A percentile compares a stretch with the other conserved stretches of the same genome.
Evolutionary conservation across 2,113 vertebrate species (phyloP).

Genomic region (Actenoides lindsayi): DNA sequence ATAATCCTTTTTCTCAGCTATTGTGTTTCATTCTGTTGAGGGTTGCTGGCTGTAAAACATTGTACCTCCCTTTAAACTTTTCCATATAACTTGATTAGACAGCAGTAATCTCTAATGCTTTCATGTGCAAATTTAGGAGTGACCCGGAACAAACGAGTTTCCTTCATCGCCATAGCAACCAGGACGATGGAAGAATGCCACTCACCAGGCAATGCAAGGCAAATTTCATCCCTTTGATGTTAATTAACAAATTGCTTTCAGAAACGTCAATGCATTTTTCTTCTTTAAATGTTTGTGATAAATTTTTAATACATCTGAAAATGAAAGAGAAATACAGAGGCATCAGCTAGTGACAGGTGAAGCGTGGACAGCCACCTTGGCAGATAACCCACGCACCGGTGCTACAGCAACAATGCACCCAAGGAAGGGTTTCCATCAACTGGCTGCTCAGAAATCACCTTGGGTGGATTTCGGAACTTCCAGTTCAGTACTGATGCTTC

Average conservation of each 20-base stretch:
- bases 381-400: neutral
- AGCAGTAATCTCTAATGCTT: slow-evolving; percentile 82
- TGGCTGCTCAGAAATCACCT: neutral
- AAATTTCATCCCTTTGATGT: slow-evolving; percentile 84
- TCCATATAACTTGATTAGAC: slow-evolving; percentile 86
- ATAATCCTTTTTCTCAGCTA: slow-evolving; percentile 73
- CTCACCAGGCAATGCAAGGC: slow-evolving; percentile 82
- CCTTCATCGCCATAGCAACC: slow-evolving; percentile 81
- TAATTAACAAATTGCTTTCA: slow-evolving; percentile 86
- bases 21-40: slow-evolving; percentile 74
- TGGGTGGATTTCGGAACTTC: neutral
- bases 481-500: neutral
- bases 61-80: slow-evolving; percentile 81
- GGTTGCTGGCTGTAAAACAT: slow-evolving; percentile 73
- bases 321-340: slow-evolving; percentile 31
- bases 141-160: slow-evolving; percentile 83
- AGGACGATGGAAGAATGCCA: slow-evolving; percentile 83
- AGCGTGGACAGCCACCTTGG: neutral
- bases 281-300: slow-evolving; percentile 78
- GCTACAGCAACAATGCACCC: neutral
- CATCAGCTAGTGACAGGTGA: slow-evolving; percentile 4
- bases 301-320: slow-evolving; percentile 74
- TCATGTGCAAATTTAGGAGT: slow-evolving; percentile 84
- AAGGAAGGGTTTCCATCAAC: neutral
- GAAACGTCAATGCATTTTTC: slow-evolving; percentile 78